Base-by-base conservation (phyloP, 2,113 vertebrate genomes). In the Xyliphius kryptos region DNA sequence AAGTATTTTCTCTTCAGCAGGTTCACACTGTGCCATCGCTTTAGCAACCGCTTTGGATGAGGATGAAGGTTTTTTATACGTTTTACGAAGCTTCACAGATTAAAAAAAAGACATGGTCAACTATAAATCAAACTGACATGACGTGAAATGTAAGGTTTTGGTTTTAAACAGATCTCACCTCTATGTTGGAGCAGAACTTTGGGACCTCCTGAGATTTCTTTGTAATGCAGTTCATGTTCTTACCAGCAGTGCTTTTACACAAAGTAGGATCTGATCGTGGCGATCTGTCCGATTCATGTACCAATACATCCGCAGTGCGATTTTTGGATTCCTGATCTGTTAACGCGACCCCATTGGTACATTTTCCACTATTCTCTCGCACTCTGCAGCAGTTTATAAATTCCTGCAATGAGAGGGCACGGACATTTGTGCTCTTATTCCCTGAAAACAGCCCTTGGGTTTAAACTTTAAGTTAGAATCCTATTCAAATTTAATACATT, bases 1-100 rank as follows among this genome's bases (percentile, higher is more conserved):
- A 41, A 84, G 73, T 37, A 80, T 36, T 3, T 62, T 74, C 48
- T 83, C 74, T 41, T 76, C 78, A 15, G 68, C 58, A 55, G 73
- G 74, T 19, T 76, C 74, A 12, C 68, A 71, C 11, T 80, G 80
- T 61, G 87, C 78, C 88, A 90, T 77, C 4, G 86, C 86, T 40
- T 77, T 83, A 10, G 86, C 88, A 65, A 89, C 77, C 10, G 52
- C 51, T 41, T 75, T 79, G 7, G 81, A 80, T 16, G 63, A 17
- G 19, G 60, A 57, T 5, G 69, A 75, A 15, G 69, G 76, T 5
- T 74, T 55, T 16, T 57, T 61, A 48, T 48, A 61, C 51, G 67
- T 46, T 68, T 72, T 76, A 52, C 17, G 36, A 36, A 86, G 67
- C 85, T 87, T 63, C 1, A 51, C n/a, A n/a, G n/a, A 44, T 20